A percentile compares a stretch with the other conserved stretches of the same genome.
These are phyloP conservation scores for Maniola jurtina DNA, from an alignment of 1,140 invertebrate genomes.

Conservation along the genomic window DNA sequence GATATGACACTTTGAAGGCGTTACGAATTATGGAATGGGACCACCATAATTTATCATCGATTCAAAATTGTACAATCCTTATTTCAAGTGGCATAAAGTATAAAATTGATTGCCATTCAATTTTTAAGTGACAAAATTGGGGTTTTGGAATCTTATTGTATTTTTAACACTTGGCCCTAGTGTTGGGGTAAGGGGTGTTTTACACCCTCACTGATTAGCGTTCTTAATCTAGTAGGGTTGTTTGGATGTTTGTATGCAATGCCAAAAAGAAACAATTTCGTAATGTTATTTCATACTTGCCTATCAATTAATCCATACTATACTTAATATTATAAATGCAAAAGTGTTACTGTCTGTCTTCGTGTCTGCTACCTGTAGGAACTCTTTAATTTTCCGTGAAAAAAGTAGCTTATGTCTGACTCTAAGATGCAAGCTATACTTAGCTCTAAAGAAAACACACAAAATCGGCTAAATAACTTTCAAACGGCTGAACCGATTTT, in stretches of 20 bases:
- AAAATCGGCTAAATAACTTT: no score
- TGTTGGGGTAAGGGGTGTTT: slow-evolving; percentile 55
- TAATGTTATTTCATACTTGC: no score
- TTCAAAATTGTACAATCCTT: slow-evolving; percentile 11
- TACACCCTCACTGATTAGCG: slow-evolving; percentile 74
- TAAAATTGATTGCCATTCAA: slow-evolving; percentile 15
- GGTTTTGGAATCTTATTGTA: slow-evolving; percentile 68
- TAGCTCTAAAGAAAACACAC: no score
- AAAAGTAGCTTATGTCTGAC: no score
- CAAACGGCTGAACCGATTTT: no score
- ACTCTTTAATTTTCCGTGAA: no score
- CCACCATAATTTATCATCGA: slow-evolving; percentile 32
- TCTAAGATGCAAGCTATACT: no score
- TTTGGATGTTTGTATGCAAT: slow-evolving; percentile 48
- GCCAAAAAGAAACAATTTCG: neutral
- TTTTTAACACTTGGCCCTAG: slow-evolving; percentile 72
- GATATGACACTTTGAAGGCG: slow-evolving; percentile 75
- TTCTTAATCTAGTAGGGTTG: slow-evolving; percentile 72
- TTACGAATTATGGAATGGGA: slow-evolving; percentile 64
- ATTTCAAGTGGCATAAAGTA: slow-evolving; percentile 23
- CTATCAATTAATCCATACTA: neutral
- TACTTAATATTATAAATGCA: no score
- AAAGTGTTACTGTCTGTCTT: no score
- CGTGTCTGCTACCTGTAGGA: no score
- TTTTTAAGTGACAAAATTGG: slow-evolving; percentile 25